Evolutionary conservation across 30 jellyfish, hydroid and myxozoan species (phyloP), one percentile per base, ranked within the genome.

Genomic region (Aurelia sp.): DNA sequence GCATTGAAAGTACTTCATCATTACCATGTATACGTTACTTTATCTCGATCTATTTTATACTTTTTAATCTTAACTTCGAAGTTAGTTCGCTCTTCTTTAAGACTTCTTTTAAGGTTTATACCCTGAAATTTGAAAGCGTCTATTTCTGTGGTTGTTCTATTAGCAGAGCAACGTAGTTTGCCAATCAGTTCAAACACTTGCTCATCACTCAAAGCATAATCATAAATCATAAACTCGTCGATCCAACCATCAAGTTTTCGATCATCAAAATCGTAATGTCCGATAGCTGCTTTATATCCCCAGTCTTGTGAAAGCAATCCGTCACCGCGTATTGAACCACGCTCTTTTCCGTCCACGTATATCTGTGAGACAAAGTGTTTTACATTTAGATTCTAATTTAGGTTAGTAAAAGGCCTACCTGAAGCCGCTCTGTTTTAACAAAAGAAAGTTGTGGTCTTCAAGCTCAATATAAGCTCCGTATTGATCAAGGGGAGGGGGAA

Each of bases 251-350:
- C 86, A 6, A 96, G 74, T 51, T 66, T 74, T 61, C 99, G 82
- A 41, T 90, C 96, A 70, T 96, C 99, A 76, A 90, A 96, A 67
- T 96, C 99, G 71, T 96, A 96, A 63, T 86, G 84, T 17, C 99
- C 99, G 17, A 96, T 96, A 13, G 93, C 66, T 13, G 99, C 99
- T 69, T 91, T 90, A 81, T 86, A 92, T 13, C 99, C 99, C 99
- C 99, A 96, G 59, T 96, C 99, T 22, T 73, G 90, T 16, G 98
- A 82, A 19, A 96, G 84, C 77, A 85, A 58, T 4, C 98, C 97
- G n/a, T 73, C 92, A 13, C 97, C 98, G 21, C 78, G 87, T 6
- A 75, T 89, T 35, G 96, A 77, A 10, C 96, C 97, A 44, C 82
- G 78, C 65, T 95, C 99, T 55, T 85, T 89, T 33, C 99, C 99